phyloP scores from a whole-genome alignment of 23 tunicate species.

The Trididemnum nubilum region DNA sequence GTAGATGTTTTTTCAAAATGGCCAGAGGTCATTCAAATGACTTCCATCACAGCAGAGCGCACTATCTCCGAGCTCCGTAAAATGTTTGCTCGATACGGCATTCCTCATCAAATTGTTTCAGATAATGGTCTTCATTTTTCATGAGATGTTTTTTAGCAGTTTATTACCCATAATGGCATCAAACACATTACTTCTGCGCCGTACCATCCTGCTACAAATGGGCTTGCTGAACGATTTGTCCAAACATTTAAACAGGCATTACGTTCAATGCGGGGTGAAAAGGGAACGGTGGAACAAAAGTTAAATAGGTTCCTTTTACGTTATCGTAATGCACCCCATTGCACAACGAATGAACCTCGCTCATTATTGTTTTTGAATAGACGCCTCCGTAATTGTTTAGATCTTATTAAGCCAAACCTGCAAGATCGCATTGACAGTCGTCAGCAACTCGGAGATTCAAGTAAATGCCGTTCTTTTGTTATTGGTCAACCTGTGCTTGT shows the following conservation, averaged over 20 bases:
- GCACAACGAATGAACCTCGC: neutral
- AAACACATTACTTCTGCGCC: neutral
- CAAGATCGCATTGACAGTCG: no score
- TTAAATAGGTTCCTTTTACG: no score
- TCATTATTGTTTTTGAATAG: neutral
- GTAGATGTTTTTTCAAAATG: neutral
- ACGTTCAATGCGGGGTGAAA: neutral
- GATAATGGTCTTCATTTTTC: neutral
- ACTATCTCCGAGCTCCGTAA: neutral
- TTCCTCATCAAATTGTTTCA: neutral
- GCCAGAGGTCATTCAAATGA: neutral
- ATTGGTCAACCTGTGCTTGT: no score
- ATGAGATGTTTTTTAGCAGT: neutral
- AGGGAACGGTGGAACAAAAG: neutral
- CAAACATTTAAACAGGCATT: neutral
- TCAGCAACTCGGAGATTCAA: no score
- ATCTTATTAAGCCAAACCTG: neutral
- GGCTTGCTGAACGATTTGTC: neutral
- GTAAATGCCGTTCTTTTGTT: no score
- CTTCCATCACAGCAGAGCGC: neutral
- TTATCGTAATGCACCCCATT: neutral
- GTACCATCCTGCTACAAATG: neutral
- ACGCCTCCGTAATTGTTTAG: neutral
- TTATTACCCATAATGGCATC: neutral
- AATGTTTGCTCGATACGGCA: neutral